Conservation (phyloP, 2,888 invertebrate species). For the Callyntrura guangdongensis region DNA sequence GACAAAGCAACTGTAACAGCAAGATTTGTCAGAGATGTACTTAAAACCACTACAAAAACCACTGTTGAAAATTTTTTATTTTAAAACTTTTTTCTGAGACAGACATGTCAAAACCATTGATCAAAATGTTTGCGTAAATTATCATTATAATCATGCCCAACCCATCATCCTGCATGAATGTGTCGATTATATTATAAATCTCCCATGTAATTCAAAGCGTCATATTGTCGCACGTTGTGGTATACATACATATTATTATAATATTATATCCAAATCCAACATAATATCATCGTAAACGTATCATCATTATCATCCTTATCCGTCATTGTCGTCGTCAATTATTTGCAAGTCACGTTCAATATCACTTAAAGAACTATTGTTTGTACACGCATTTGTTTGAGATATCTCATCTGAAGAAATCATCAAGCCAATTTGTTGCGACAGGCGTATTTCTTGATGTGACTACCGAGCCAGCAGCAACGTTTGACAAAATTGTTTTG, state of each 20-base stretch:
- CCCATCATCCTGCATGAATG: conserved; percentile 4
- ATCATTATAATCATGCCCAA: conserved; percentile 17
- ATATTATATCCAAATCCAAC: too few species aligned
- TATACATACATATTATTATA: too few species aligned
- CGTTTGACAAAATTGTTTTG: too few species aligned
- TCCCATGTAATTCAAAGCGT: too few species aligned
- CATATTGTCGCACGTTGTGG: too few species aligned
- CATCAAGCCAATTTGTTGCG: not conserved
- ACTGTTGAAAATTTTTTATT: not conserved
- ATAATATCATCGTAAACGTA: not conserved
- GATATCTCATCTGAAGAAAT: too few species aligned
- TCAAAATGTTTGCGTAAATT: not conserved
- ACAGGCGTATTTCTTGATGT: not conserved
- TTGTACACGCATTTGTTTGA: too few species aligned
- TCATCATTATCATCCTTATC: not conserved
- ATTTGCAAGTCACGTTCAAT: conserved; percentile 74
- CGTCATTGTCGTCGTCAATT: conserved; percentile 19
- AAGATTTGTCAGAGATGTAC: too few species aligned
- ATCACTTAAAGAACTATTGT: conserved; percentile 59
- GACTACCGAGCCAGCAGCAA: too few species aligned
- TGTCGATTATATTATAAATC: not conserved
- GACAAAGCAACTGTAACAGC: not conserved
- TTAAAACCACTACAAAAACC: conserved; percentile 47
- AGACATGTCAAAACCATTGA: conserved; percentile 21
- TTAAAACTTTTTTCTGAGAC: conserved; percentile 8